Evolutionary conservation across 2,113 vertebrate genomes (phyloP), one percentile per base, ranked within the genome.

Genomic region (Fulmarus glacialis): DNA sequence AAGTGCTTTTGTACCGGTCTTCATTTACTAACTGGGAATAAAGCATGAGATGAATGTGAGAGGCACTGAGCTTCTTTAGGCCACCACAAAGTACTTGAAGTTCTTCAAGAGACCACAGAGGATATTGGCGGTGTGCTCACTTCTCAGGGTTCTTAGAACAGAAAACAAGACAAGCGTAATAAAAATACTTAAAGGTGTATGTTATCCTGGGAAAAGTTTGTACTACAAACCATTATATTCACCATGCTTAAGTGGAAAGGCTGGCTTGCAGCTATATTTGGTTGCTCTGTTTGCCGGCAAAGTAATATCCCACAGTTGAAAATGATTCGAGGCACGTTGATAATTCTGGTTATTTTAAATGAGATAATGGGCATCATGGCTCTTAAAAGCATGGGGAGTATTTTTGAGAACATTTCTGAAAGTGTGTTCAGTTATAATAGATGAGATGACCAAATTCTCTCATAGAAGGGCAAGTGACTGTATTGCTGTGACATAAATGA

Each of bases 121-220:
- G n/a, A 78, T 23, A 47, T 36, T 1, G 3, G 9, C 0, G 0
- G 8, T 85, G 23, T 1, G 2, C 56, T 86, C n/a, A 40, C 45
- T 74, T 74, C 60, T 82, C 55, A 58, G 22, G 17, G 43, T 74
- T 90, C 87, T 63, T 87, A 48, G 43, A 88, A 67, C 12, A 83
- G 36, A 89, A 90, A 68, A 82, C 29, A 75, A 91, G 50, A 32
- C 20, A 71, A 82, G 27, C 0, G 0, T 53, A 67, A 74, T 59
- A 74, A 64, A 70, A 71, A 47, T 71, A 74, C 50, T 89, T 17
- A 58, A 73, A 89, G 8, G 32, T 71, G 5, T 58, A 18, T 70
- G 34, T 66, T 84, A 30, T 34, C 47, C 40, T 50, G 59, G 63
- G 47, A 71, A 52, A 84, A 47, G 24, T 81, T 78, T 63, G 42